Evolutionary conservation across 2,888 invertebrate genomes (phyloP).

Genomic region (Megalurothrips usitatus): DNA sequence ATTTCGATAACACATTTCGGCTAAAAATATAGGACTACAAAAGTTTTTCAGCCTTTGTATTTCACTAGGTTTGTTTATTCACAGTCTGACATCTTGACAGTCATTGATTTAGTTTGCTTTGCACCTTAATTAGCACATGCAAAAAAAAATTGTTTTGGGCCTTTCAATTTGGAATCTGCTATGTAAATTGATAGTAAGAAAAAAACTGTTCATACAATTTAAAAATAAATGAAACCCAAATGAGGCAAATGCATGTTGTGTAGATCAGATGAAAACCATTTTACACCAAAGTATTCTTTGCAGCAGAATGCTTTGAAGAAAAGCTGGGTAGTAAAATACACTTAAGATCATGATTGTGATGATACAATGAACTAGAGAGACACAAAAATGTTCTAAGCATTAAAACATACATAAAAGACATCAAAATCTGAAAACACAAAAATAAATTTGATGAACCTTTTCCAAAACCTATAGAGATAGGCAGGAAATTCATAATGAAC

Average conservation of each 20-base stretch:
- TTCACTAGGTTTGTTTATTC: too few relatives aligned
- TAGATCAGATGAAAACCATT: background rate
- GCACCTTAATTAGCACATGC: background rate
- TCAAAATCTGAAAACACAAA: too few relatives aligned
- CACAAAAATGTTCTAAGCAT: background rate
- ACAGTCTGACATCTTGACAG: too few relatives aligned
- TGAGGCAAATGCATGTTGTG: background rate
- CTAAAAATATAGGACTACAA: too few relatives aligned
- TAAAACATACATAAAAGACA: too few relatives aligned
- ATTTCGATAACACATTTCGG: too few relatives aligned
- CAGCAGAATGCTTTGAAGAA: background rate
- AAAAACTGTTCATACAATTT: background rate
- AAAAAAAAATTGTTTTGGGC: background rate
- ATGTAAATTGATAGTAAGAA: background rate
- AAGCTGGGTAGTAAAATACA: background rate
- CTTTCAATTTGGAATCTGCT: background rate
- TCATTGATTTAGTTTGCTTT: too few relatives aligned
- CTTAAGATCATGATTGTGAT: background rate
- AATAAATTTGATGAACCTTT: too few relatives aligned
- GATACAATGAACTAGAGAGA: background rate
- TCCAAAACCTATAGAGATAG: too few relatives aligned
- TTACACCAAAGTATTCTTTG: background rate
- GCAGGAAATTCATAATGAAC: too few relatives aligned
- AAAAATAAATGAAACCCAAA: background rate
- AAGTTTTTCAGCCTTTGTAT: too few relatives aligned